Evolutionary conservation across 2,113 vertebrate species (phyloP).

Genomic region (Malaclemys terrapin): DNA sequence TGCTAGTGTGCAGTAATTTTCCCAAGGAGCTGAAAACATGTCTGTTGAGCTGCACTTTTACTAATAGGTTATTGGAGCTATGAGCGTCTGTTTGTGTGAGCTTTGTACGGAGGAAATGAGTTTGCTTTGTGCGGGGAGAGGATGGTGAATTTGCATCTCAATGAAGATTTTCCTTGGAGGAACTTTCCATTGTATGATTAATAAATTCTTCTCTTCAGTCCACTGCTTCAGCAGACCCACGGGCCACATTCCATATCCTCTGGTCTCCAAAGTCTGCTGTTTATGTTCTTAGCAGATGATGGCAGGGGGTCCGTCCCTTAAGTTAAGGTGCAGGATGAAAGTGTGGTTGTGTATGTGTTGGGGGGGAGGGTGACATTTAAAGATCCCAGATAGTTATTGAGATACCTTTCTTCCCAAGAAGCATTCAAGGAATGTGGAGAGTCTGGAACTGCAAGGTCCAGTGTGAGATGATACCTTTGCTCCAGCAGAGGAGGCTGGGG

Average conservation of each 20-base stretch:
- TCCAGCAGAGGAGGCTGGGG: background rate
- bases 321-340: background rate
- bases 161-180: conserved; percentile 21
- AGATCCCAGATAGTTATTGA: background rate
- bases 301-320: background rate
- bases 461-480: background rate
- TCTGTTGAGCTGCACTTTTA: rapidly evolving
- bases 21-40: conserved; percentile 5
- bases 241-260: background rate
- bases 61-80: conserved; percentile 16
- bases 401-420: background rate
- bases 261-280: background rate
- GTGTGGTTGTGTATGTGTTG: too few relatives aligned
- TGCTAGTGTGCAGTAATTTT: background rate
- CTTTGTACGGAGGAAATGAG: conserved; percentile 7
- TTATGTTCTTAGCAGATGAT: background rate
- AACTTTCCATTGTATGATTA: conserved; percentile 11
- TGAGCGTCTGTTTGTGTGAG: background rate
- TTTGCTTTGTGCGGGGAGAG: background rate
- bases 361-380: background rate
- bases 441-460: background rate
- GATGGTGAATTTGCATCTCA: conserved; percentile 27
- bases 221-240: rapidly evolving
- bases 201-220: background rate
- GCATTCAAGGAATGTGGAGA: background rate